These are phyloP conservation scores for Nomada lathburiana DNA, from an alignment of 2,888 invertebrate species.

Conservation along the genomic window DNA sequence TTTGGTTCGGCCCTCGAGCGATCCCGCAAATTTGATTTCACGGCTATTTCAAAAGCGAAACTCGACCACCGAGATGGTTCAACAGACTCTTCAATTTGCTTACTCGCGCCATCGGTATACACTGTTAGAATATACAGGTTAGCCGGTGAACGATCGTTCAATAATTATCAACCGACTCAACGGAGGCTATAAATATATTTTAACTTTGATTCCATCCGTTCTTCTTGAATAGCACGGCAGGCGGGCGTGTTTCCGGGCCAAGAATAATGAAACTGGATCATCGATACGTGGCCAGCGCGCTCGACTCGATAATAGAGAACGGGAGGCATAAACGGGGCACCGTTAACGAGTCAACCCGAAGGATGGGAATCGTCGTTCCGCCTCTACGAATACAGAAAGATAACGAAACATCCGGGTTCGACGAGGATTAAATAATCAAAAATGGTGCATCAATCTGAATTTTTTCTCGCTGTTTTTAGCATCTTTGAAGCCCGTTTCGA, in stretches of 20 bases:
- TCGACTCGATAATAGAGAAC: conserved; percentile 25
- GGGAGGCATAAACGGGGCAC: conserved; percentile 14
- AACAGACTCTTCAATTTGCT: conserved; percentile 6
- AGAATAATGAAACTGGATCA: conserved; percentile 42
- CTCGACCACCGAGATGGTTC: background rate
- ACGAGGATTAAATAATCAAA: background rate
- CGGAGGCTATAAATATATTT: conserved; percentile 30
- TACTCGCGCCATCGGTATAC: background rate
- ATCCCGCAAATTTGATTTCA: background rate
- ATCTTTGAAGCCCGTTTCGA: too few relatives aligned
- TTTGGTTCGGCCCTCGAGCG: background rate
- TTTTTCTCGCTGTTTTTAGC: too few relatives aligned
- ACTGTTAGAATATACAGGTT: background rate
- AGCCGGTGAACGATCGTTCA: conserved; percentile 28
- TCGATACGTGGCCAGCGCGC: conserved; percentile 11
- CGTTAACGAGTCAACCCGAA: background rate
- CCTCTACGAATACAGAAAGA: conserved; percentile 29
- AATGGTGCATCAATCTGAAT: too few relatives aligned
- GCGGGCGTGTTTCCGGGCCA: conserved; percentile 27
- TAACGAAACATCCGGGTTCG: background rate
- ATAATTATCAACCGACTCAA: conserved; percentile 40
- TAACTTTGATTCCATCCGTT: conserved; percentile 35
- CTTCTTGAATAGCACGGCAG: conserved; percentile 23
- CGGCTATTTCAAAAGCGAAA: background rate
- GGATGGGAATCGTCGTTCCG: background rate